phyloP scores from a whole-genome alignment of 35 echinoderm and acorn worm genomes.

The Holothuria glaberrima region DNA sequence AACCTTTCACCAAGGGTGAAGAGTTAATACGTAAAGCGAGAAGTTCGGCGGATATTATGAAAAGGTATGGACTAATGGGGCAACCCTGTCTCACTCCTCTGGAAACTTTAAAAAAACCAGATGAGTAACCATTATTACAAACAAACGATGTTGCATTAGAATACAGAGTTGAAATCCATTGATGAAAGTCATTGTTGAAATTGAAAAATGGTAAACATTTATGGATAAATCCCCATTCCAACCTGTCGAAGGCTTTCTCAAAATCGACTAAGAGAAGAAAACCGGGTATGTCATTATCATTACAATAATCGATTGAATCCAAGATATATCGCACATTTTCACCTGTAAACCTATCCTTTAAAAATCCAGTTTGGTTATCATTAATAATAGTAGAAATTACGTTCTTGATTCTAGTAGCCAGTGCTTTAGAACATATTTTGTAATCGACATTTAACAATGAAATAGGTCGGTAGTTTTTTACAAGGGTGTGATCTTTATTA shows the following conservation, averaged over 20 bases:
- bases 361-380: not conserved
- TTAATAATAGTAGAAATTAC: not conserved
- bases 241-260: conserved; percentile 24
- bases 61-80: conserved; percentile 5
- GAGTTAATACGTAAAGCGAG: conserved; percentile 8
- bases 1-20: not conserved
- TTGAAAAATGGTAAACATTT: not conserved
- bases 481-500: not conserved
- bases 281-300: conserved; percentile 7
- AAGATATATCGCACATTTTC: not conserved
- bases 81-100: conserved; percentile 2
- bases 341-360: not conserved
- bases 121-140: conserved; percentile 8
- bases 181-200: not conserved
- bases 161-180: conserved; percentile 50
- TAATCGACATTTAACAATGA: conserved; percentile 1
- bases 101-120: not conserved
- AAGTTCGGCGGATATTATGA: not conserved
- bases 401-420: conserved; percentile 5
- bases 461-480: conserved; percentile 16
- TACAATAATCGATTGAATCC: conserved; percentile 3
- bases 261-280: not conserved
- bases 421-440: not conserved
- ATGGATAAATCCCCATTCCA: conserved; percentile 26
- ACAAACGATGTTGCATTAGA: conserved; percentile 56